Base-by-base conservation (phyloP, 2,113 vertebrate species). In the Cryptomyrus ogoouensis region DNA sequence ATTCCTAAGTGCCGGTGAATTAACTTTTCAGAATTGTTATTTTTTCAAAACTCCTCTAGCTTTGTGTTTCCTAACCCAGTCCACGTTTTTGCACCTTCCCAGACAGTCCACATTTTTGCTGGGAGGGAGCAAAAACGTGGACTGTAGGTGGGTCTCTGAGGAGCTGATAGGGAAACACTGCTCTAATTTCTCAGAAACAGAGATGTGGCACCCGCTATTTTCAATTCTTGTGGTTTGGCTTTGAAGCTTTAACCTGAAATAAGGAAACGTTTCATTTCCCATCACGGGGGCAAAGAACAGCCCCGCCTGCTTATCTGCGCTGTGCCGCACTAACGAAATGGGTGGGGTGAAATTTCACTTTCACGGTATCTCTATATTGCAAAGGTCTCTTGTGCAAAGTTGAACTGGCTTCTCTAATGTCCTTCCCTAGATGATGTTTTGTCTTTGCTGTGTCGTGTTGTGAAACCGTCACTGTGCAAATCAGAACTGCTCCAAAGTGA, bases 201-300 rank as follows among this genome's bases (percentile, higher is more conserved):
- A 92, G 91, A 92, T 89, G 83, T 62, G 88, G 85, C 92, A 42
- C 90, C 80, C 88, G 56, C 35, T 91, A 90, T 92, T 91, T 93
- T 92, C 93, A 90, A 87, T 66, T 93, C 92, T 93, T 96, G 96
- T 94, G 96, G 96, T 96, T 96, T 93, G 91, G 90, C 91, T 92
- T 91, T 91, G 90, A 88, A 92, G 90, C 90, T 86, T 93, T 91
- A 91, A 83, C 90, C 88, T 10, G 47, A 93, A 91, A 93, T 97
- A 96, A 93, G 92, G 96, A 95, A 97, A 96, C 93, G 93, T 94
- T 95, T 96, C 92, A 89, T 94, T 96, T 97, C 96, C 94, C 93
- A 74, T 94, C 91, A 92, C 62, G 93, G 91, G 89, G 91, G 93
- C 92, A 17, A 93, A 90, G 89, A 89, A 52, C 88, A 42, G 52